phyloP scores from a whole-genome alignment of 1,140 invertebrate genomes.

The Scylla paramamosain region DNA sequence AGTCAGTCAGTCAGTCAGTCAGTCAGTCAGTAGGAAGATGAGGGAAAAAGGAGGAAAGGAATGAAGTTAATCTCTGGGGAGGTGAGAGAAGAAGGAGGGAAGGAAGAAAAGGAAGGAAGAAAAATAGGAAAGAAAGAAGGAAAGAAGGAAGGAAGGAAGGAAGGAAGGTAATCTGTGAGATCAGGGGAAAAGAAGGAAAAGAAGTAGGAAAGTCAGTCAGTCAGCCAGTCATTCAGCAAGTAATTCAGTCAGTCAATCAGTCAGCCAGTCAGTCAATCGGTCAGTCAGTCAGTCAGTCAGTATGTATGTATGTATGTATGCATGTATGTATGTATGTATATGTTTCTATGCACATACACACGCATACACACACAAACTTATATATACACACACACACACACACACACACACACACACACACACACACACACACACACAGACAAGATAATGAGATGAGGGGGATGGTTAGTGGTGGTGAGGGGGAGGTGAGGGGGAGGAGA shows the following conservation, averaged over 20 bases:
- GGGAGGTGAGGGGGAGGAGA: background rate
- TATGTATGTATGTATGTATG: background rate
- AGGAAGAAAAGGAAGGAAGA: background rate
- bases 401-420: conserved; percentile 1
- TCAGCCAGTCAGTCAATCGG: too few relatives aligned
- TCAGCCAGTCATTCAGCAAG: too few relatives aligned
- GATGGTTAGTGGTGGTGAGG: background rate
- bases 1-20: too few relatives aligned
- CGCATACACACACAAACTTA: background rate
- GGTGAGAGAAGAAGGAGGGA: background rate
- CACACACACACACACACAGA: conserved; percentile 31
- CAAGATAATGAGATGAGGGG: background rate
- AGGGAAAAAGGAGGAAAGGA: background rate
- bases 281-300: too few relatives aligned
- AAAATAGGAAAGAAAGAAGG: background rate
- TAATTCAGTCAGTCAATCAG: too few relatives aligned
- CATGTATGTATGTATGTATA: background rate
- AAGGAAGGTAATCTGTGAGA: background rate
- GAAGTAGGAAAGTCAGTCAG: background rate
- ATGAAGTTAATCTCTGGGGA: background rate
- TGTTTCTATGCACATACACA: too few relatives aligned
- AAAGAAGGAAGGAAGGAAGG: background rate
- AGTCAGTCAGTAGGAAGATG: background rate
- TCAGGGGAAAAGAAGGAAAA: too few relatives aligned
- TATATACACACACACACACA: background rate